phyloP scores from a whole-genome alignment of 2,113 vertebrate species.

The Indri indri region DNA sequence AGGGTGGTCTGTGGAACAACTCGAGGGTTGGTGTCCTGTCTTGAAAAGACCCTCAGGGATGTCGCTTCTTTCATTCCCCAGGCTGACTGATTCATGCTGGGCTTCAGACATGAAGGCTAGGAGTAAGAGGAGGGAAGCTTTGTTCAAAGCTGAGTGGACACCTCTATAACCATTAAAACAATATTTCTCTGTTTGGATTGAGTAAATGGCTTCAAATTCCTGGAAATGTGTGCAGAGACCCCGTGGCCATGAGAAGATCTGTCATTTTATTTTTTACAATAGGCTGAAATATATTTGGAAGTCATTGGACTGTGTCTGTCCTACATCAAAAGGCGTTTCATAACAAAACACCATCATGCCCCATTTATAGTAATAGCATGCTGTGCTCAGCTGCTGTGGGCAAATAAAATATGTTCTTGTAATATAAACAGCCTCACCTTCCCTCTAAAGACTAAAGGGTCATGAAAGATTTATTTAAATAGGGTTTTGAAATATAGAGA shows the following conservation, averaged over 20 bases:
- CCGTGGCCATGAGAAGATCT: conserved; percentile 69
- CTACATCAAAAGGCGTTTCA: conserved; percentile 82
- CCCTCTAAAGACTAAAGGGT: conserved; percentile 58
- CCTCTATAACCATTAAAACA: conserved; percentile 69
- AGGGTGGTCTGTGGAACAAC: not conserved
- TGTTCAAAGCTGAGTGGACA: conserved; percentile 45
- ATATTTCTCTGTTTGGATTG: conserved; percentile 70
- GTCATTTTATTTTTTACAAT: conserved; percentile 79
- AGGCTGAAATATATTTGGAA: conserved; percentile 82
- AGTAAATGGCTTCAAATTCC: conserved; percentile 71
- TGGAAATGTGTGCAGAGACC: conserved; percentile 68
- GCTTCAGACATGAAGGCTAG: not conserved
- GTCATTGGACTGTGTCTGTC: conserved; percentile 65
- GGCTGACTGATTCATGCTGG: not conserved
- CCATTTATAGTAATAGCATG: conserved; percentile 83
- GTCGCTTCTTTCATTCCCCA: not conserved
- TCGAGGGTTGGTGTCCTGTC: not conserved
- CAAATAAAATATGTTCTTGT: conserved; percentile 79
- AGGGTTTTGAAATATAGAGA: conserved; percentile 45
- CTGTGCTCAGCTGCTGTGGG: conserved; percentile 71
- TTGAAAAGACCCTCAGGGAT: not conserved
- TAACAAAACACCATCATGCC: conserved; percentile 79
- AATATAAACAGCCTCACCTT: conserved; percentile 75
- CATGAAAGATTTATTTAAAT: conserved; percentile 68
- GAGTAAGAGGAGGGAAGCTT: not conserved